Evolutionary conservation across 2,888 invertebrate genomes (phyloP).

Genomic region (Metacarcinus magister): DNA sequence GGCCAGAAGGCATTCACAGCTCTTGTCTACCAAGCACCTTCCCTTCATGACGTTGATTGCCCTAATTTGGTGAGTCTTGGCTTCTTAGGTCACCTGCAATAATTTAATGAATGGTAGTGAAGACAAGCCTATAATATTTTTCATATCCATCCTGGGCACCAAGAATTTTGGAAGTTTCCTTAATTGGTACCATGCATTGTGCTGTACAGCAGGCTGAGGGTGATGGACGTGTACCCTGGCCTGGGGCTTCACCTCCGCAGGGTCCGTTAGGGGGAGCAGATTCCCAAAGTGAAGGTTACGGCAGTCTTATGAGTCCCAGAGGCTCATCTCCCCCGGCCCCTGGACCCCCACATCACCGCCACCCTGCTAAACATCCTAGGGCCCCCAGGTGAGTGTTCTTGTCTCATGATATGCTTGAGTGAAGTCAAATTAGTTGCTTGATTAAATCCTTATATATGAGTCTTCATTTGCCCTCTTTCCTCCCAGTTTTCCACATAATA

Average conservation of each 20-base stretch:
- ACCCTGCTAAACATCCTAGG: conserved; percentile 37
- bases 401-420: not conserved
- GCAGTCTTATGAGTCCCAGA: conserved; percentile 54
- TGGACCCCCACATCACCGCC: conserved; percentile 50
- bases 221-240: conserved; percentile 42
- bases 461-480: not conserved
- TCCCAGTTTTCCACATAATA: not conserved
- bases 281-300: conserved; percentile 61
- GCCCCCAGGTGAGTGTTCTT: not conserved
- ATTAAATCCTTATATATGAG: not conserved
- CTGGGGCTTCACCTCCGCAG: not conserved
- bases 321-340: conserved; percentile 18
- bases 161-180: not conserved
- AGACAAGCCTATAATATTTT: not conserved
- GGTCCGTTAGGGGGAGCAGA: not conserved
- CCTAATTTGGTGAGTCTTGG: conserved; percentile 61
- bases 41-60: conserved; percentile 79
- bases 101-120: not conserved
- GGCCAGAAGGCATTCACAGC: conserved; percentile 78
- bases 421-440: not conserved
- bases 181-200: not conserved
- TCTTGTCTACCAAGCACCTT: conserved; percentile 81
- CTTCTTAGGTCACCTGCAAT: not conserved
- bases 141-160: not conserved
- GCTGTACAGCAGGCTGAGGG: conserved; percentile 45